Conservation (phyloP, 2,888 invertebrate genomes). For the Dryadula phaetusa region DNA sequence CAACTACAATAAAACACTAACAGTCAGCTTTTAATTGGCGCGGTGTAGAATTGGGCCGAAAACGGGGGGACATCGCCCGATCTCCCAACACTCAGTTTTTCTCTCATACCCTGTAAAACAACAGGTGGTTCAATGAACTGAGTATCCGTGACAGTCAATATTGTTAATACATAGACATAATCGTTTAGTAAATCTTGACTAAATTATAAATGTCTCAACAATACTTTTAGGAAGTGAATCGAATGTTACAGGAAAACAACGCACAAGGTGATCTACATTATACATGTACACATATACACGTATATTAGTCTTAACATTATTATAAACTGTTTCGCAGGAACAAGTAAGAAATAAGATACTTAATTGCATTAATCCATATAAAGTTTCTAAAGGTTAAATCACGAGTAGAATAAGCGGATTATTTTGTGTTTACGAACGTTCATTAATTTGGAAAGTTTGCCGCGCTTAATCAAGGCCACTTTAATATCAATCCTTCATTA, state of each 20-base stretch:
- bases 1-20: conserved; percentile 41
- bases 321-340: conserved; percentile 24
- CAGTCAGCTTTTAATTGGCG: conserved; percentile 76
- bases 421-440: conserved; percentile 27
- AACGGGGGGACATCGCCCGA: conserved; percentile 50
- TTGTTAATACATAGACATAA: conserved; percentile 48
- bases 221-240: conserved; percentile 26
- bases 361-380: conserved; percentile 27
- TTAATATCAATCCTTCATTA: conserved; percentile 80
- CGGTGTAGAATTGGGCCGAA: conserved; percentile 58
- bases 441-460: conserved; percentile 39
- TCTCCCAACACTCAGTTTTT: conserved; percentile 67
- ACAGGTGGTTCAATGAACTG: conserved; percentile 72
- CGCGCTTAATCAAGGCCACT: conserved; percentile 69
- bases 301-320: conserved; percentile 26
- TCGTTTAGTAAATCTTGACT: conserved; percentile 16
- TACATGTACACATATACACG: conserved; percentile 21
- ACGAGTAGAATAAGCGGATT: conserved; percentile 23
- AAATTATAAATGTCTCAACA: background rate
- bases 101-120: conserved; percentile 65
- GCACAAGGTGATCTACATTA: conserved; percentile 39
- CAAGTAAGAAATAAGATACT: conserved; percentile 28
- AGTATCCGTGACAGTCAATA: conserved; percentile 53
- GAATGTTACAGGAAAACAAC: conserved; percentile 35
- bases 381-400: conserved; percentile 32